Percentiles rank a stretch among this genome's conserved stretches.
Evolutionary conservation across 37 sponge, comb jelly and placozoan genomes (phyloP).

Genomic region (Haliclona indistincta): DNA sequence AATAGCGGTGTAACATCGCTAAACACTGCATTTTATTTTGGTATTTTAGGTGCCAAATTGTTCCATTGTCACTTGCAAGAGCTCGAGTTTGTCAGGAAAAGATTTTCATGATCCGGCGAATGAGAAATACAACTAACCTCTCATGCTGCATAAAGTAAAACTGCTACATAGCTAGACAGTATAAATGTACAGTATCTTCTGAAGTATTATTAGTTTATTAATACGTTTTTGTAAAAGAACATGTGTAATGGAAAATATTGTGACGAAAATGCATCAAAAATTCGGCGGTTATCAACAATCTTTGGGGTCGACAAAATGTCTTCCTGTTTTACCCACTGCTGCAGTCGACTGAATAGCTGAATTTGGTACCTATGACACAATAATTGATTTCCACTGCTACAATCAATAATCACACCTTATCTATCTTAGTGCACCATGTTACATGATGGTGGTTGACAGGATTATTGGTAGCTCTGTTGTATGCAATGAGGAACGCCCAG

Average conservation of each 20-base stretch:
- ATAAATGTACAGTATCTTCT: not conserved
- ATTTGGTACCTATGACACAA: not conserved
- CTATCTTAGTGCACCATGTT: slow-evolving; percentile 82
- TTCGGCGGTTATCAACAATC: too few relatives aligned
- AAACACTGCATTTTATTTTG: too few relatives aligned
- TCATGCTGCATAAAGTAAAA: too few relatives aligned
- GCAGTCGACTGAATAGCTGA: too few relatives aligned
- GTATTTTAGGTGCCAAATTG: slow-evolving; percentile 62
- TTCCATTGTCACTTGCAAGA: slow-evolving; percentile 50
- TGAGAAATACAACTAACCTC: too few relatives aligned
- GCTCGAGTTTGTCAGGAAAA: slow-evolving; percentile 54
- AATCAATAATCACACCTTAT: slow-evolving; percentile 48
- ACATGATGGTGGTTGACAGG: slow-evolving; percentile 70
- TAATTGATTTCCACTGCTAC: too few relatives aligned
- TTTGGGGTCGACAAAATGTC: too few relatives aligned
- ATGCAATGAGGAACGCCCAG: slow-evolving; percentile 91
- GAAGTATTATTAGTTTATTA: not conserved
- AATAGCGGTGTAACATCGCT: too few relatives aligned
- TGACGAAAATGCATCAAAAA: too few relatives aligned
- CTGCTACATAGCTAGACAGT: not conserved
- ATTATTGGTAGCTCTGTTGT: slow-evolving; percentile 84
- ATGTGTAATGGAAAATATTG: too few relatives aligned
- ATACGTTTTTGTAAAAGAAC: not conserved
- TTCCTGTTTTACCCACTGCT: too few relatives aligned
- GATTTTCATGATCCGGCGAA: slow-evolving; percentile 48